These are phyloP conservation scores for Aptenodytes patagonicus DNA, from an alignment of 2,113 vertebrate genomes.

Conservation along the genomic window DNA sequence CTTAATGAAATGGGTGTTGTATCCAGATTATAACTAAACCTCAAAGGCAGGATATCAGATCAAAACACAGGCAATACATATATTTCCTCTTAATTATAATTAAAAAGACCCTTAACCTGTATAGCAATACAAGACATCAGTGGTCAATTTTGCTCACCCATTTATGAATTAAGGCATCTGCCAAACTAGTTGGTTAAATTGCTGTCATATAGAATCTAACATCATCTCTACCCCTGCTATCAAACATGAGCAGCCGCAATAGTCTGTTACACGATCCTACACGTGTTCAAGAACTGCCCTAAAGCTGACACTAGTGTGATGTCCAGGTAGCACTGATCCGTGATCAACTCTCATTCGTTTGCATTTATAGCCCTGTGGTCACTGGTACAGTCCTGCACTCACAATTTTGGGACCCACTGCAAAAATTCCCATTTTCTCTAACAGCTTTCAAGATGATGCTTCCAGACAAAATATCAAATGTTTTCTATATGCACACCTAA, in stretches of 20 bases:
- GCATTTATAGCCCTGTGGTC: not conserved
- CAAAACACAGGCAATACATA: not conserved
- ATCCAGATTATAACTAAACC: not conserved
- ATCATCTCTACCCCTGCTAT: not conserved
- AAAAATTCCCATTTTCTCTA: not conserved
- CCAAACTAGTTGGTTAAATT: not conserved
- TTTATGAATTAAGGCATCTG: not conserved
- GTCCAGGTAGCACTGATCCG: not conserved
- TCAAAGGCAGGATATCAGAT: not conserved
- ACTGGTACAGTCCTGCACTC: rapidly evolving
- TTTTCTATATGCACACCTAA: not conserved
- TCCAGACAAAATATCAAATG: not conserved
- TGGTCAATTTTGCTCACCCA: not conserved
- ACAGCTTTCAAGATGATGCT: not conserved
- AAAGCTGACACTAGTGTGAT: not conserved
- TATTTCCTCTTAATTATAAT: not conserved
- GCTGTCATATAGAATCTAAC: not conserved
- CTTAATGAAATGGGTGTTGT: not conserved
- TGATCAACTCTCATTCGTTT: not conserved
- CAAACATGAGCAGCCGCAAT: not conserved
- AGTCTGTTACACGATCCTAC: not conserved
- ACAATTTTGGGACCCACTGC: not conserved
- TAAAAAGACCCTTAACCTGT: not conserved
- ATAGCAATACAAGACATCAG: not conserved
- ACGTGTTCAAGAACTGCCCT: not conserved